These are phyloP conservation scores for Microtus oregoni DNA, from an alignment of 2,113 vertebrate genomes.

Conservation along the genomic window DNA sequence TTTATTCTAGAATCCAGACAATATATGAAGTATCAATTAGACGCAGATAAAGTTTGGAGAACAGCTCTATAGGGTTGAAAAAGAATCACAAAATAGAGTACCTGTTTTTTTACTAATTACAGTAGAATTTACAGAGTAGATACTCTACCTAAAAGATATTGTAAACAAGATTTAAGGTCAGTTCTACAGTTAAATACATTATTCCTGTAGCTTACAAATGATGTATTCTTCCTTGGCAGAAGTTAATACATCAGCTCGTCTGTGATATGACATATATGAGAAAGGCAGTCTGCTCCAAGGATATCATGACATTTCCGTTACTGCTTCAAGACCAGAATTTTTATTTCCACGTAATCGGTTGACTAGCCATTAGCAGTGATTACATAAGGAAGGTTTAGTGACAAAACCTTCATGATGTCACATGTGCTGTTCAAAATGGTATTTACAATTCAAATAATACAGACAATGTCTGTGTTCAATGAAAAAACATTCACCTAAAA, in stretches of 20 bases:
- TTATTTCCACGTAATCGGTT: neutral
- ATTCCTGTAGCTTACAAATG: neutral
- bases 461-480: neutral
- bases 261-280: neutral
- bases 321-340: neutral
- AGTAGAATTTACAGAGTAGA: neutral
- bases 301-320: neutral
- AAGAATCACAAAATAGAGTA: neutral
- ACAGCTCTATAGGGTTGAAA: neutral
- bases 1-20: neutral
- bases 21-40: neutral
- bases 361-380: neutral
- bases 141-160: neutral
- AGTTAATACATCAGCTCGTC: neutral
- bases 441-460: neutral
- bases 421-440: neutral
- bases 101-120: neutral
- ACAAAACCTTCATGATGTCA: neutral
- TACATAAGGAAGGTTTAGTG: neutral
- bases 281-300: neutral
- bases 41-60: neutral
- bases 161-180: neutral
- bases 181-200: neutral
- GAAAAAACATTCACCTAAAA: neutral
- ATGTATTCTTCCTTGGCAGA: neutral